Conservation (phyloP, 2,888 invertebrate genomes). For the Aphodius sticticus region DNA sequence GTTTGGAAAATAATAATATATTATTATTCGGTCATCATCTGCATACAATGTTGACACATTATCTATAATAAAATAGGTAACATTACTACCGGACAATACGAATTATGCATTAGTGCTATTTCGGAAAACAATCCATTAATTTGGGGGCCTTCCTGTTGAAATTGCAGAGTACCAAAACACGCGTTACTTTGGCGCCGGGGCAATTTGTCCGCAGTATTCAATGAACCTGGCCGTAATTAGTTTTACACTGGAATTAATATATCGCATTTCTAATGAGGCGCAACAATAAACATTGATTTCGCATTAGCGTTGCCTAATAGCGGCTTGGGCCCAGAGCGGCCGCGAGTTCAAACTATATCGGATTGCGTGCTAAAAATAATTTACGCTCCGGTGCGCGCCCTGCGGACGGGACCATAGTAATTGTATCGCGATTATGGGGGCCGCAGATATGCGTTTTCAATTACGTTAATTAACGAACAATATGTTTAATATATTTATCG, state of each 20-base stretch:
- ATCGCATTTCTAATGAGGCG: slow-evolving; percentile 27
- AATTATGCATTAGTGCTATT: not conserved
- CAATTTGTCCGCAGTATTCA: slow-evolving; percentile 4
- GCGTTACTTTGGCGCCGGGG: not conserved
- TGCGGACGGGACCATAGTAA: not conserved
- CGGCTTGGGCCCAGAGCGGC: not conserved
- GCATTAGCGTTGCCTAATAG: slow-evolving; percentile 15
- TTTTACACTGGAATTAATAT: slow-evolving; percentile 23
- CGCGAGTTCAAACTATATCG: slow-evolving; percentile 16
- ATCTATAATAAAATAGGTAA: not conserved
- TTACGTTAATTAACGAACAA: slow-evolving; percentile 25
- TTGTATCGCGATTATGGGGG: slow-evolving; percentile 17
- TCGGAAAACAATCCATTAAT: not conserved
- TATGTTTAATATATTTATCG: slow-evolving; percentile 21
- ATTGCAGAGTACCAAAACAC: slow-evolving; percentile 8
- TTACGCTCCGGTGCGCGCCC: slow-evolving; percentile 6
- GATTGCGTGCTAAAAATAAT: slow-evolving; percentile 20
- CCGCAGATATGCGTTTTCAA: slow-evolving; percentile 24
- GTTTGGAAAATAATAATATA: too few species aligned
- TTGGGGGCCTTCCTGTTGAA: not conserved
- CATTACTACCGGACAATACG: not conserved
- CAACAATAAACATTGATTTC: slow-evolving; percentile 24
- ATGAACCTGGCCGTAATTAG: slow-evolving; percentile 13
- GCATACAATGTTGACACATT: too few species aligned
- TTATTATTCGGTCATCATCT: too few species aligned